Base-by-base conservation (phyloP, 1,140 invertebrate species). In the Leucophenga varia region DNA sequence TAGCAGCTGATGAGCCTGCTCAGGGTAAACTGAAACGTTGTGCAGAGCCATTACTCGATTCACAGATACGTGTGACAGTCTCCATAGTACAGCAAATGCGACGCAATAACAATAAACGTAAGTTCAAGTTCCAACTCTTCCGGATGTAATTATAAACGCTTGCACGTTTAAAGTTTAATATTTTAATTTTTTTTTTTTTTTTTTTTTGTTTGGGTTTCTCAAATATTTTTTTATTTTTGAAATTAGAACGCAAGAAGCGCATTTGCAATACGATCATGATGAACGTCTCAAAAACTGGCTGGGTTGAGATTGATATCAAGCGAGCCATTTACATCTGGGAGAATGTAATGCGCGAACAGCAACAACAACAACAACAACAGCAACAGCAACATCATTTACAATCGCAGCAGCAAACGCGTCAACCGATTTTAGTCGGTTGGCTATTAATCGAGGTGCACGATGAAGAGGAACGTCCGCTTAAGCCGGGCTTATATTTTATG, bases 301-400 rank as follows among this genome's bases (percentile, higher is more conserved):
- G 72, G 72, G 63, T 75, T 36, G 72, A 70, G 28, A 71, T 75
- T 37, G 72, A 75, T 40, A 67, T 75, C 9, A 63, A 63, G 35
- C 67, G 64, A 32, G 72, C 72, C 20, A 54, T 75, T 3, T 55
- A 59, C 39, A 64, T 69, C 21, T 74, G 72, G 72, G 57, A 70
- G n/a, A 55, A 32, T 34, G 25, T 42, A n/a, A 34, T 49, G n/a
- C 30, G 39, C 3, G 38, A 43, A 18, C 64, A 68, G 16, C 54
- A 64, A 20, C 38, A 54, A 13, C 52, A 52, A 2, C 50, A 56
- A 19, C 35, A 40, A 4, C 20, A 36, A 21, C 45, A 49, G 1
- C 41, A 41, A 10, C 49, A 57, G 21, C 16, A 14, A 3, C n/a
- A 7, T 22, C 25, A 21, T 12, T 5, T 19, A 7, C 14, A 42